These are phyloP conservation scores for Pongo abelii DNA, from an alignment of 2,113 vertebrate genomes.

Conservation along the genomic window DNA sequence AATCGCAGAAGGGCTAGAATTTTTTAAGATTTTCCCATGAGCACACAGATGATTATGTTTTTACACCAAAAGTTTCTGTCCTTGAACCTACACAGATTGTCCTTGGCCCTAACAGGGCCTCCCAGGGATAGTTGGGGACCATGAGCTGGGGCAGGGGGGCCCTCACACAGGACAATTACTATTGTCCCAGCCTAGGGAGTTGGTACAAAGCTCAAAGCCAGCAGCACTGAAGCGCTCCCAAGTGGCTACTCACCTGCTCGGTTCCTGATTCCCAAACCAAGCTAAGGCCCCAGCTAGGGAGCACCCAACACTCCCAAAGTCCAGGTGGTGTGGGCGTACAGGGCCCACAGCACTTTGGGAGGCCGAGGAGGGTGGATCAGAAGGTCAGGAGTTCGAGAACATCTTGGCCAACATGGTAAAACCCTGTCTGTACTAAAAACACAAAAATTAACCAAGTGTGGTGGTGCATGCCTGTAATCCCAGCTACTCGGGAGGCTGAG, in stretches of 20 bases:
- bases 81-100: background rate
- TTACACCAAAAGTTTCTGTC: background rate
- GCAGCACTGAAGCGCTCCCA: background rate
- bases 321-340: rapidly evolving
- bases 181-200: too few species aligned
- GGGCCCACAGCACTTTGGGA: background rate
- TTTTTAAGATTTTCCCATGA: background rate
- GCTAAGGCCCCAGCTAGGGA: rapidly evolving
- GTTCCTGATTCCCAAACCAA: too few species aligned
- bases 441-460: too few species aligned
- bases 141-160: rapidly evolving
- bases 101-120: background rate
- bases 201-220: background rate
- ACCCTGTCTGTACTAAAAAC: too few species aligned
- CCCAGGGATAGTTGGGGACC: rapidly evolving
- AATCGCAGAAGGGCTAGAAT: background rate
- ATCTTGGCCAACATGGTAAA: too few species aligned
- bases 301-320: rapidly evolving
- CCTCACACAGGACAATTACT: background rate
- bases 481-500: too few species aligned
- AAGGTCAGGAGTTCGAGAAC: too few species aligned
- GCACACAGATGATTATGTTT: background rate
- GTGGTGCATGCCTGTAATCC: too few species aligned
- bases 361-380: too few species aligned
- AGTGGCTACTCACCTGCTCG: background rate